Evolutionary conservation across 2,888 invertebrate genomes (phyloP), one percentile per base, ranked within the genome.

Genomic region (Platycheirus albimanus): DNA sequence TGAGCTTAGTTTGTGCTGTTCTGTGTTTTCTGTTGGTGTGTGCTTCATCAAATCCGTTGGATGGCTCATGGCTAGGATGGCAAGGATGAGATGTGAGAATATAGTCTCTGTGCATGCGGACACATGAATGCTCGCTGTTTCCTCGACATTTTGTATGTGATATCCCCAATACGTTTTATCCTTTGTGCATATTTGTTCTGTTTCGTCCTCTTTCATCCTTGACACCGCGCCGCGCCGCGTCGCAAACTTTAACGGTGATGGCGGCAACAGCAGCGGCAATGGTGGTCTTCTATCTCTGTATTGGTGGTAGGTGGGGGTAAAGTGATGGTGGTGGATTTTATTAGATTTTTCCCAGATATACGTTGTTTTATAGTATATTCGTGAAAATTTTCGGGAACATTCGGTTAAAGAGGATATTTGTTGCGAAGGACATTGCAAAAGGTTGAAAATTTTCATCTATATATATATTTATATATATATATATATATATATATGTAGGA

Each of bases 351-450:
- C 72, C 78, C 78, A 74, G 78, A 74, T 78, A 76, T 70, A 63
- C 28, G 24, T 15, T 56, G 38, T 56, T 38, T 28, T 61, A 61
- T 61, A 61, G 28, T 56, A 52, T 67, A 75, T 70, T 81, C 76
- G 69, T 78, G 77, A 74, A 83, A 64, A 83, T 83, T 83, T 83
- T 83, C 64, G 58, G 74, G 74, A 83, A 83, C 83, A 83, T 83
- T 83, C 78, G 69, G 83, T 83, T 78, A 78, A 83, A 83, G 83
- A 69, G 78, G 63, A 78, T 69, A 72, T 83, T 78, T 74, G 83
- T 83, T 83, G 83, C 78, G 83, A 78, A 83, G 83, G 83, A 78
- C 83, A 83, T 77, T 81, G 83, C 83, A 74, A 83, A 78, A 78
- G 83, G 83, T 72, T 83, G 41, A 36, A 54, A 71, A 56, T 54